These are phyloP conservation scores for Arge pagana DNA, from an alignment of 2,888 invertebrate genomes.

Conservation along the genomic window DNA sequence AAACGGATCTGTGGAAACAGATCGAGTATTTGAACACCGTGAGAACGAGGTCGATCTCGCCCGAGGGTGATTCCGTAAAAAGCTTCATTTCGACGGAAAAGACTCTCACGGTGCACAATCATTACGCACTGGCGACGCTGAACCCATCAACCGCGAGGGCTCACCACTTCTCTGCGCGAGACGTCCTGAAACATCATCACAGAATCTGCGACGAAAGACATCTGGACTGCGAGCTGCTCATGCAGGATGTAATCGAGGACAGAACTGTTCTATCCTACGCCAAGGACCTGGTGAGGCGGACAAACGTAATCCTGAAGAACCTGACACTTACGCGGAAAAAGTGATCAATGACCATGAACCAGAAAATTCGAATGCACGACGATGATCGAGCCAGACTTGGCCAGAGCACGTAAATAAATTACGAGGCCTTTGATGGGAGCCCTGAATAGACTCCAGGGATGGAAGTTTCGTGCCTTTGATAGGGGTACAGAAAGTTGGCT, in stretches of 20 bases:
- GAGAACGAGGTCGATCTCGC: constrained; percentile 66
- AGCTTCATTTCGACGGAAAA: constrained; percentile 71
- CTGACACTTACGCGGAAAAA: constrained; percentile 25
- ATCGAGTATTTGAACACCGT: constrained; percentile 61
- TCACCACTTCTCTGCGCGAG: constrained; percentile 64
- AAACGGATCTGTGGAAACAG: constrained; percentile 41
- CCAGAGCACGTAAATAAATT: too few species aligned
- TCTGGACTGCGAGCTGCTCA: constrained; percentile 48
- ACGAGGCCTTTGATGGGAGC: too few species aligned
- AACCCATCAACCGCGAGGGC: constrained; percentile 62
- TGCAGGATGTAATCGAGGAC: constrained; percentile 44
- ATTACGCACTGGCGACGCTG: constrained; percentile 70
- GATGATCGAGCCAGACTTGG: too few species aligned
- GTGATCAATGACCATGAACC: too few species aligned
- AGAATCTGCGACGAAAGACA: constrained; percentile 56
- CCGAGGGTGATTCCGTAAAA: constrained; percentile 70
- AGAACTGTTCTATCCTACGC: constrained; percentile 45
- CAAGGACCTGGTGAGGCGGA: constrained; percentile 42
- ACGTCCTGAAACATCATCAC: constrained; percentile 73
- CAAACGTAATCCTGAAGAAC: constrained; percentile 35
- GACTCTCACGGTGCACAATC: constrained; percentile 75
- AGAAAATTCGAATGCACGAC: too few species aligned
- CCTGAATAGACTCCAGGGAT: too few species aligned
- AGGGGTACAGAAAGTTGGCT: too few species aligned
- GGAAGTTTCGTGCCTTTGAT: too few species aligned